phyloP scores from a whole-genome alignment of 1,140 invertebrate species.

The Penaeus indicus region DNA sequence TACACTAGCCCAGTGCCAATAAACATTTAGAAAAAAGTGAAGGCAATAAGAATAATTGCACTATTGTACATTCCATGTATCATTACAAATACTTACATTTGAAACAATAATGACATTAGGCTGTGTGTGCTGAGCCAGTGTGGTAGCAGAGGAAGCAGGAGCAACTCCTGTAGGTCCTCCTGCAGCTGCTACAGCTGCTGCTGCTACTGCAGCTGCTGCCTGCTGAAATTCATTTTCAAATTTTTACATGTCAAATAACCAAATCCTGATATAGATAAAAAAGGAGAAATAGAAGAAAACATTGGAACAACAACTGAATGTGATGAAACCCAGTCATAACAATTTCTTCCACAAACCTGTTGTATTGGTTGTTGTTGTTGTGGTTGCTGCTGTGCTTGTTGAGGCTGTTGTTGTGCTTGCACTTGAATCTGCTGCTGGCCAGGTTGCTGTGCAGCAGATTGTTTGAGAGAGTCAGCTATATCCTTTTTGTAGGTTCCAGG shows the following conservation, averaged over 20 bases:
- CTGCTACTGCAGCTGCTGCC: slow-evolving; percentile 41
- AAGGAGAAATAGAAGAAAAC: too few relatives aligned
- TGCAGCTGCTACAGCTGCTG: slow-evolving; percentile 21
- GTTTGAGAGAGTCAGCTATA: slow-evolving; percentile 45
- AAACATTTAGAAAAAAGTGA: too few relatives aligned
- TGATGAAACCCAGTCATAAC: not conserved
- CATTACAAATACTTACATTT: slow-evolving; percentile 33
- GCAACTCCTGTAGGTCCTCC: slow-evolving; percentile 31
- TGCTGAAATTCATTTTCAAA: not conserved
- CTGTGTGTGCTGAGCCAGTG: slow-evolving; percentile 41
- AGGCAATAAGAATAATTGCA: too few relatives aligned
- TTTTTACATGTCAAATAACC: not conserved
- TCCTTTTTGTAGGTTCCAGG: slow-evolving; percentile 52
- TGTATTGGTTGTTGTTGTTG: slow-evolving; percentile 38
- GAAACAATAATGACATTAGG: slow-evolving; percentile 57
- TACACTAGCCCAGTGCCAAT: too few relatives aligned
- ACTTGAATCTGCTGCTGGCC: slow-evolving; percentile 40
- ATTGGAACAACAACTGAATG: not conserved
- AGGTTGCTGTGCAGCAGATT: slow-evolving; percentile 44
- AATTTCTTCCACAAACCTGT: not conserved
- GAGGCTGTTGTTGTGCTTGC: not conserved
- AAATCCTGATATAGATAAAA: not conserved
- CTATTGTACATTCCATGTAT: too few relatives aligned
- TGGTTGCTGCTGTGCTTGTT: slow-evolving; percentile 14
- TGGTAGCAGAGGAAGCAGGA: slow-evolving; percentile 31